Evolutionary conservation across 2,113 vertebrate species (phyloP), one percentile per base, ranked within the genome.

Genomic region (Hippotragus niger): DNA sequence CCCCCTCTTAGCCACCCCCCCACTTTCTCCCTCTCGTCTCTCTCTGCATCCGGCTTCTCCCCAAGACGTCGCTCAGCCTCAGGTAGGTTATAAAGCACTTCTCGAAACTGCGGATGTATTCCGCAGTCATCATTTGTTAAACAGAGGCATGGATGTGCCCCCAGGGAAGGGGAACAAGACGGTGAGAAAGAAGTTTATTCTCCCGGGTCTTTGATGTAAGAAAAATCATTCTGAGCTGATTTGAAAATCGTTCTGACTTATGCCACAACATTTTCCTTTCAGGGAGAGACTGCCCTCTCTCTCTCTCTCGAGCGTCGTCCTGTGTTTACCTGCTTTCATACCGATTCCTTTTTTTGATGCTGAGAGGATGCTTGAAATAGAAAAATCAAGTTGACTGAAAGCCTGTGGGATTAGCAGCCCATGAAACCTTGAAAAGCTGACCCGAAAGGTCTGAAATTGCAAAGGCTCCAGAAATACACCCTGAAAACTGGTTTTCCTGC

Each of bases 331-430:
- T 94, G 88, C 89, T 90, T 91, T 93, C 91, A 52, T 76, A 90
- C n/a, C 2, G 0, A 55, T 58, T 60, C 67, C 33, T 91, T 71
- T 89, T 71, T 97, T 91, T 88, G 62, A 94, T 67, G 86, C 83
- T n/a, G 27, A 50, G 47, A 93, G 83, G 84, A 83, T 74, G 94
- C 97, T 97, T 45, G 57, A 97, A 95, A 94, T 88, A 94, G 97
- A 85, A 97, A 95, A 96, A 97, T 67, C 89, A 88, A 40, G 57
- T 92, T 95, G 93, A 91, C 83, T 78, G 33, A 95, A 95, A 93
- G 91, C 91, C 92, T 84, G 1, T 58, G 94, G 78, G 88, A 95
- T 94, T 85, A 94, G 89, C 96, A 87, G 82, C 91, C 93, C 87
- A 3, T 31, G 86, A 60, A 88, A 93, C 91, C 93, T 87, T 80